These are phyloP conservation scores for Pitangus sulphuratus DNA, from an alignment of 2,797 vertebrate genomes.

Conservation along the genomic window DNA sequence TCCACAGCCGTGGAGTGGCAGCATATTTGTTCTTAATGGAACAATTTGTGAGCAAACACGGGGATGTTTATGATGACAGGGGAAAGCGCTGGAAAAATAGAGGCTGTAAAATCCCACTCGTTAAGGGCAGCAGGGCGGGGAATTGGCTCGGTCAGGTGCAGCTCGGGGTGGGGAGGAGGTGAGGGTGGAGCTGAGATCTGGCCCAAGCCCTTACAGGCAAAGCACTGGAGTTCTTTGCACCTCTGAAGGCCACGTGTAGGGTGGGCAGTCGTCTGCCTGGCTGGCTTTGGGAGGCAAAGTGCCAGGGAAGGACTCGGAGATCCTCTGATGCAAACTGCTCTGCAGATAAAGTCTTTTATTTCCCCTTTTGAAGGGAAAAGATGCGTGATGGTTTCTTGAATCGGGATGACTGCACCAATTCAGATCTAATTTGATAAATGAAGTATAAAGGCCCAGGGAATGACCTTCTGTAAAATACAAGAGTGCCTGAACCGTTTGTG, in stretches of 20 bases:
- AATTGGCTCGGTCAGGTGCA: background rate
- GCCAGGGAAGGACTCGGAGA: background rate
- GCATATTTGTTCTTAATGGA: constrained; percentile 25
- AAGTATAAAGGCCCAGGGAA: constrained; percentile 21
- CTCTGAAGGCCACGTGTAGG: background rate
- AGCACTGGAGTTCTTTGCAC: background rate
- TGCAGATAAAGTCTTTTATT: constrained; percentile 41
- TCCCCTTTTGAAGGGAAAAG: constrained; percentile 29
- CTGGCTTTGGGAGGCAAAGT: background rate
- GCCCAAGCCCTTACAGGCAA: background rate
- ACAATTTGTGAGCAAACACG: constrained; percentile 42
- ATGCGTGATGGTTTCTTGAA: constrained; percentile 9
- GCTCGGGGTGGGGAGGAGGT: background rate
- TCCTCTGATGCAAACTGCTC: background rate
- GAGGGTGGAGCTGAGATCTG: background rate
- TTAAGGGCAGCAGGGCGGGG: background rate
- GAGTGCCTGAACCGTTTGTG: constrained; percentile 5
- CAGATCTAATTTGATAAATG: constrained; percentile 47
- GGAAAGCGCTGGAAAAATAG: constrained; percentile 1
- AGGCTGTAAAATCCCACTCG: background rate
- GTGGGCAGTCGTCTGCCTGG: background rate
- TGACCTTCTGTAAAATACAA: background rate
- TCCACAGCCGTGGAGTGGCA: constrained; percentile 31
- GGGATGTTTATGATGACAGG: constrained; percentile 14
- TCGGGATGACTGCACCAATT: constrained; percentile 1